Conservation (phyloP, 1,140 invertebrate species). For the Leguminivora glycinivorella region DNA sequence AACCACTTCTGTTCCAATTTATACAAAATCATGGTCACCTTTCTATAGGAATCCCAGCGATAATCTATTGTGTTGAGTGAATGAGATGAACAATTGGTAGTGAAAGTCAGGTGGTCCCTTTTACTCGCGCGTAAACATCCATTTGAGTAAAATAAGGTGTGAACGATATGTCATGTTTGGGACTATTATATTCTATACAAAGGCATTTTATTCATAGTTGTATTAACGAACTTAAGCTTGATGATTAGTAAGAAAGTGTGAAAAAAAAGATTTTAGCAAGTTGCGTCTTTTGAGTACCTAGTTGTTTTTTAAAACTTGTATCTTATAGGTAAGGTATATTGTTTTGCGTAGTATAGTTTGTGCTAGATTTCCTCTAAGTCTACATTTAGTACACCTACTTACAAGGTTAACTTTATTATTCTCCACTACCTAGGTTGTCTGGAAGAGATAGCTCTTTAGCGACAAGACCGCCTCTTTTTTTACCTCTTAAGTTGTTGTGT, state of each 20-base stretch:
- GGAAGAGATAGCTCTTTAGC: no score
- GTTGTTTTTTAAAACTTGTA: neutral
- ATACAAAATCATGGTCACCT: neutral
- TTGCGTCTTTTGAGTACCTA: neutral
- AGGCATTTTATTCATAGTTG: neutral
- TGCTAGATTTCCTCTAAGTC: no score
- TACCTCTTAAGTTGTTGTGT: no score
- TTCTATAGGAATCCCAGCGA: neutral
- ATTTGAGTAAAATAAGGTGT: slow-evolving; percentile 20
- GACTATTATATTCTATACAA: neutral
- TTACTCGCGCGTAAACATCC: neutral
- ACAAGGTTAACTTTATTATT: no score
- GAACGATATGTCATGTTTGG: slow-evolving; percentile 13
- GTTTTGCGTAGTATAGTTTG: no score
- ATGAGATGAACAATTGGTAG: slow-evolving; percentile 6
- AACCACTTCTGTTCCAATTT: neutral
- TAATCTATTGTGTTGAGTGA: slow-evolving; percentile 27
- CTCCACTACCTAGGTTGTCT: no score
- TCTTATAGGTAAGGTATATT: no score
- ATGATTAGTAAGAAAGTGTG: neutral
- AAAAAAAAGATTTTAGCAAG: neutral
- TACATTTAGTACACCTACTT: no score
- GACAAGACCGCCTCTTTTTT: no score
- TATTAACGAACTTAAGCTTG: neutral
- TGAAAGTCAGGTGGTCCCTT: slow-evolving; percentile 18